Percentiles rank a stretch among this genome's conserved stretches.
These are phyloP conservation scores for Dendrophyllia cribrosa DNA, from an alignment of 64 coral and sea anemone species.

Conservation along the genomic window DNA sequence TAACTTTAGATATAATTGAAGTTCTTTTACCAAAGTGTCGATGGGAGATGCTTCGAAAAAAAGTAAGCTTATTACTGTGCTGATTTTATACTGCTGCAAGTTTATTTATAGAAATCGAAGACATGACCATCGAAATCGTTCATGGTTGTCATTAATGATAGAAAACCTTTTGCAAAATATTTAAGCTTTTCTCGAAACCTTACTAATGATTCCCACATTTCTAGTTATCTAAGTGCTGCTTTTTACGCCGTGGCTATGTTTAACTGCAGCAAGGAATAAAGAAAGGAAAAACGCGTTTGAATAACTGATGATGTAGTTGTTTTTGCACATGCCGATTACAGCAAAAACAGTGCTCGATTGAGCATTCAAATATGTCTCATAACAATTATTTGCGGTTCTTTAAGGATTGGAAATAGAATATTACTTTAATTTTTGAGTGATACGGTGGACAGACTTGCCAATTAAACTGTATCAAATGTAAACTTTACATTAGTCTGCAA, in stretches of 20 bases:
- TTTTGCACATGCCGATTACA: not conserved
- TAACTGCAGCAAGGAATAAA: not conserved
- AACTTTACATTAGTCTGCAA: not conserved
- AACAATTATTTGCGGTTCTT: slow-evolving; percentile 8
- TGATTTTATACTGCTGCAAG: no score
- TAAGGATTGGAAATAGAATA: not conserved
- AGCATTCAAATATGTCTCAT: not conserved
- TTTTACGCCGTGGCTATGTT: not conserved
- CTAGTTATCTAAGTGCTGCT: not conserved
- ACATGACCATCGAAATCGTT: no score
- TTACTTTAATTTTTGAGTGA: not conserved
- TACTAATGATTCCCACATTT: not conserved
- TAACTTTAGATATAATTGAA: no score
- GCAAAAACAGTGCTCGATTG: not conserved
- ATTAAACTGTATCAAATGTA: not conserved
- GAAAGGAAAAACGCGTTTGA: not conserved
- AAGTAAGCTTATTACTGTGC: no score
- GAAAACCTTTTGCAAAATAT: not conserved
- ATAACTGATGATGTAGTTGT: not conserved
- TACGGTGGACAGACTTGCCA: not conserved
- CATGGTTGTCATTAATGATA: no score
- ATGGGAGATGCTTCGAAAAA: not conserved
- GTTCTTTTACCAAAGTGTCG: no score
- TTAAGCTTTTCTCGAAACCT: not conserved
- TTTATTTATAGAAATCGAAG: no score